Conservation (phyloP, 35 echinoderm and acorn worm genomes). For the Anneissia japonica region DNA sequence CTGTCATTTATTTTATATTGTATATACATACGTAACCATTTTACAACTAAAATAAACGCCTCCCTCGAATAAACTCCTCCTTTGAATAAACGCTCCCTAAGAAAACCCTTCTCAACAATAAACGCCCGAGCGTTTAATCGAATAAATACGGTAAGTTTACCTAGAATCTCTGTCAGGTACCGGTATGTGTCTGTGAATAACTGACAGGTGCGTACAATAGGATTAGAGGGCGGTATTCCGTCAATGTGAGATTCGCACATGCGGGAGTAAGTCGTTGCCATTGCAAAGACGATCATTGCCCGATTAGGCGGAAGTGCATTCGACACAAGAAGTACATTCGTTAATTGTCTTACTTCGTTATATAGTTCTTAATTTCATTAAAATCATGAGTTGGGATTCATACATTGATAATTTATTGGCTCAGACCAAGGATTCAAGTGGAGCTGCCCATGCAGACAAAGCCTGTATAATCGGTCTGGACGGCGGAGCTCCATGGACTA, state of each 20-base stretch:
- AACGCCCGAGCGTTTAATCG: too few relatives aligned
- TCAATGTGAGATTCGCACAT: neutral
- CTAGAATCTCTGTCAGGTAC: too few relatives aligned
- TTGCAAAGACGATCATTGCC: neutral
- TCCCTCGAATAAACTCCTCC: too few relatives aligned
- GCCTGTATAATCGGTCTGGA: conserved; percentile 63
- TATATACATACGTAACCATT: too few relatives aligned
- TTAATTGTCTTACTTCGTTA: neutral
- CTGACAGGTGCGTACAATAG: neutral
- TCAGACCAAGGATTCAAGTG: conserved; percentile 44
- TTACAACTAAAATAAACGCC: too few relatives aligned
- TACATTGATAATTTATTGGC: conserved; percentile 62
- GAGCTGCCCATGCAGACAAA: conserved; percentile 43
- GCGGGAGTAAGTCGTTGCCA: neutral
- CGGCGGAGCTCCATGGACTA: conserved; percentile 52
- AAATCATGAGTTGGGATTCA: conserved; percentile 39
- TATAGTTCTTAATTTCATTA: neutral
- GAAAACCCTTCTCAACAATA: too few relatives aligned
- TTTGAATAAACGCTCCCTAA: too few relatives aligned
- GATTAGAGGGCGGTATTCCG: neutral
- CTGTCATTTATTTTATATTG: too few relatives aligned
- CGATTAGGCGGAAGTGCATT: neutral
- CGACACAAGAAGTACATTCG: neutral
- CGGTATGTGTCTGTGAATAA: too few relatives aligned
- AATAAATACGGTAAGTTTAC: too few relatives aligned